phyloP scores from a whole-genome alignment of 2,888 invertebrate species.

The Zaprionus obscuricornis region DNA sequence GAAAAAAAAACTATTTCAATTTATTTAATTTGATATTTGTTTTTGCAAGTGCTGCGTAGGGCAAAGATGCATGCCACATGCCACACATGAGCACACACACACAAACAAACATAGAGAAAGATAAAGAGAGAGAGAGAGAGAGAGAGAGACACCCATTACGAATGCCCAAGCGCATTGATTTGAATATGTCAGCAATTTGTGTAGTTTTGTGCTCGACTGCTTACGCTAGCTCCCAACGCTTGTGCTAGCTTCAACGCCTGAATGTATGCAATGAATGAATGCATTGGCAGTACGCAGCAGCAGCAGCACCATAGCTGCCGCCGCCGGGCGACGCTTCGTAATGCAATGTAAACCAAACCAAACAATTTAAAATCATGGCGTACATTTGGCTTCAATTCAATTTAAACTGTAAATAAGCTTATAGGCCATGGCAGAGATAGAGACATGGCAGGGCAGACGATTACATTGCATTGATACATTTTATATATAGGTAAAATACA shows the following conservation, averaged over 20 bases:
- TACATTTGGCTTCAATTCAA: slow-evolving; percentile 78
- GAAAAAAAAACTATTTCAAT: slow-evolving; percentile 48
- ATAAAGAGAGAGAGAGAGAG: background rate
- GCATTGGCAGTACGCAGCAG: slow-evolving; percentile 4
- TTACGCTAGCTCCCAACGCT: slow-evolving; percentile 21
- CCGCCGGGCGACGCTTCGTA: slow-evolving; percentile 52
- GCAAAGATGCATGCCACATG: slow-evolving; percentile 42
- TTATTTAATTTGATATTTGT: slow-evolving; percentile 71
- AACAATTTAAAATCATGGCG: slow-evolving; percentile 76
- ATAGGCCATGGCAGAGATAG: slow-evolving; percentile 15
- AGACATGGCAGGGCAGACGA: background rate
- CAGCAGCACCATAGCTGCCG: background rate
- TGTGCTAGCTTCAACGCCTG: slow-evolving; percentile 16
- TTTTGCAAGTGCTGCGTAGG: slow-evolving; percentile 54
- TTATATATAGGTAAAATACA: slow-evolving; percentile 24
- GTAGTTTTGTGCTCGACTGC: slow-evolving; percentile 74
- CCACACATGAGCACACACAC: slow-evolving; percentile 2
- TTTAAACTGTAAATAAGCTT: slow-evolving; percentile 72
- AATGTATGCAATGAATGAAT: slow-evolving; percentile 32
- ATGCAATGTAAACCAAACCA: slow-evolving; percentile 79
- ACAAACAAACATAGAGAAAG: too few species aligned
- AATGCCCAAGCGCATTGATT: slow-evolving; percentile 70
- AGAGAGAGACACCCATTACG: slow-evolving; percentile 29
- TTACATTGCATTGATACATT: slow-evolving; percentile 1
- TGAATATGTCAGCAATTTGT: slow-evolving; percentile 80